A percentile compares a stretch with the other conserved stretches of the same genome.
phyloP scores from a whole-genome alignment of 2,797 vertebrate genomes.

The Threskiornis aethiopicus region DNA sequence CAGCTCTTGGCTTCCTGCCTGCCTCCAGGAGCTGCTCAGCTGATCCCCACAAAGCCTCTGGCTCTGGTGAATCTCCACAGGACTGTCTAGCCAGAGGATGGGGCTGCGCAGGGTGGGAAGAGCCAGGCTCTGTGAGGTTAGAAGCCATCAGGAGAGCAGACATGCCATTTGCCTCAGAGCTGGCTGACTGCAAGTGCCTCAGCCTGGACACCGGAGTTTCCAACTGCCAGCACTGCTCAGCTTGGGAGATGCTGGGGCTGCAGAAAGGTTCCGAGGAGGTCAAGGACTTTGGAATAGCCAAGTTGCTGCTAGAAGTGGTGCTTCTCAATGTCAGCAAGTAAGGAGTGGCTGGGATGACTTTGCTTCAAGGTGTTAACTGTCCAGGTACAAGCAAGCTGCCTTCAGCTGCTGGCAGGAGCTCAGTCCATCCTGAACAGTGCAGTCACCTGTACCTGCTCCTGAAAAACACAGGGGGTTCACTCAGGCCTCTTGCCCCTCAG shows the following conservation, averaged over 20 bases:
- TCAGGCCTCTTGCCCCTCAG: neutral
- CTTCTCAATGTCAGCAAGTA: neutral
- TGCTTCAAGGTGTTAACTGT: neutral
- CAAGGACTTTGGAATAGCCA: neutral
- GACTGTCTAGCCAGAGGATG: neutral
- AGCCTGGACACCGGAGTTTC: neutral
- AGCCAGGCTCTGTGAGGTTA: neutral
- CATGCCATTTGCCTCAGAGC: neutral
- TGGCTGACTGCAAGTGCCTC: neutral
- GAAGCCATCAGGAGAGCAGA: neutral
- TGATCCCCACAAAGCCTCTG: neutral
- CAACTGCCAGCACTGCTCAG: neutral
- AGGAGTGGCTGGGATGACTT: neutral
- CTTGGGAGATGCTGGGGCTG: neutral
- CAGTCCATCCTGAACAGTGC: neutral
- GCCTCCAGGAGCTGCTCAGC: neutral
- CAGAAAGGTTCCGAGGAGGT: neutral
- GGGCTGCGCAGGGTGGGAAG: neutral
- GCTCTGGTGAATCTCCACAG: neutral
- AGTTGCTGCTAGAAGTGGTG: neutral
- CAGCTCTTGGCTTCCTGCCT: neutral
- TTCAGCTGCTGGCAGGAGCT: neutral
- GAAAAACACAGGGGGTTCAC: neutral
- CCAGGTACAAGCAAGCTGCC: neutral
- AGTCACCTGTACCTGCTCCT: neutral